Evolutionary conservation across 2,113 vertebrate species (phyloP).

Genomic region (Xiphophorus maculatus): DNA sequence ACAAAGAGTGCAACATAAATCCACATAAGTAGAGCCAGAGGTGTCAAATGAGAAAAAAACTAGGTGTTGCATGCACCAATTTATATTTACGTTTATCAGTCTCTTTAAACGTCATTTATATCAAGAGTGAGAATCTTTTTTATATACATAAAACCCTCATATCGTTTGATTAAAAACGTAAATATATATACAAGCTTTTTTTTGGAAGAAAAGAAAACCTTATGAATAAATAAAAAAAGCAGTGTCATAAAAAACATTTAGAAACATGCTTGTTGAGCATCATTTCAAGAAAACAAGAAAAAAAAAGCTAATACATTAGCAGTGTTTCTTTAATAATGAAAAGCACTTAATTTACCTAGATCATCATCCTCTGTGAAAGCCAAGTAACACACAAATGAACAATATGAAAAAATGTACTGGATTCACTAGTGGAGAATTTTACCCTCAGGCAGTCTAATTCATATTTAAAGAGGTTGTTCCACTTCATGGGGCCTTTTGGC

Average conservation of each 20-base stretch:
- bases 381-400: conserved; percentile 70
- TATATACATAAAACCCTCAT: not conserved
- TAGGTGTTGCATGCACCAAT: conserved; percentile 56
- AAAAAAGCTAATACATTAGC: conserved; percentile 48
- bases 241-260: conserved; percentile 33
- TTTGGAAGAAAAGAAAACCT: conserved; percentile 3
- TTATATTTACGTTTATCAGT: conserved; percentile 72
- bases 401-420: conserved; percentile 68
- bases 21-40: conserved; percentile 8
- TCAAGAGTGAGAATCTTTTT: not conserved
- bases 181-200: conserved; percentile 66
- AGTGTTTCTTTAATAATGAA: conserved; percentile 39
- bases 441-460: conserved; percentile 46
- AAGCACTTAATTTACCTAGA: conserved; percentile 80
- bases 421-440: conserved; percentile 34
- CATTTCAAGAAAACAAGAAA: conserved; percentile 58
- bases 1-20: conserved; percentile 42
- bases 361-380: conserved; percentile 78
- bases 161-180: conserved; percentile 57
- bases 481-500: conserved; percentile 52
- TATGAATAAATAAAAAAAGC: not conserved
- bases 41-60: conserved; percentile 23
- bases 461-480: conserved; percentile 60
- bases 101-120: not conserved
- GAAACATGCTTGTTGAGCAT: conserved; percentile 79